Evolutionary conservation across 2,797 vertebrate genomes (phyloP).

Genomic region (Merluccius polli): DNA sequence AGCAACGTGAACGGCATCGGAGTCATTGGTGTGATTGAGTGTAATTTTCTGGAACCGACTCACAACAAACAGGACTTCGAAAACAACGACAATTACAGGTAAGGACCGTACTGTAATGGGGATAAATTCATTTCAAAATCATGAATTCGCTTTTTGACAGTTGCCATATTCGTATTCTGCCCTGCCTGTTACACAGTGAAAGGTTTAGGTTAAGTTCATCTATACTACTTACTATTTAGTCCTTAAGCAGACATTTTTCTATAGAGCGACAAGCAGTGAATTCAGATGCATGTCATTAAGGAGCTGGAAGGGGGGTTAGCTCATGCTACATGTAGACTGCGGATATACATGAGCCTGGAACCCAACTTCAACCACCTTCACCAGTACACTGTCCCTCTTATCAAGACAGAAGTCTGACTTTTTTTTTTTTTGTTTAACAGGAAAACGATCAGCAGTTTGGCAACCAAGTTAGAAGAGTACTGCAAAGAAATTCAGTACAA

Average conservation of each 20-base stretch:
- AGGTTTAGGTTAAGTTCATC: too few species aligned
- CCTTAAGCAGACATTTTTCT: too few species aligned
- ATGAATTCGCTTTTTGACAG: background rate
- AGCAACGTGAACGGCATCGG: constrained; percentile 83
- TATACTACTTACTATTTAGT: too few species aligned
- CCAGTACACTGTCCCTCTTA: background rate
- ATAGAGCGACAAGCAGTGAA: too few species aligned
- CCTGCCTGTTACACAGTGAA: too few species aligned
- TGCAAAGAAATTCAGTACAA: constrained; percentile 83
- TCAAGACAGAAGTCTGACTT: constrained; percentile 12
- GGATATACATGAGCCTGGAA: background rate
- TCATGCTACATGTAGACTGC: background rate
- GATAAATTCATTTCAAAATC: background rate
- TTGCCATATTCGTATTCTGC: background rate
- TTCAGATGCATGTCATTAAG: background rate
- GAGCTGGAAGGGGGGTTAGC: background rate
- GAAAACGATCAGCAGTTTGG: constrained; percentile 80
- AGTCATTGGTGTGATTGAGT: constrained; percentile 91
- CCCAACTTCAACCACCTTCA: background rate
- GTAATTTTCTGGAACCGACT: constrained; percentile 90
- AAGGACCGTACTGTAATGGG: constrained; percentile 22
- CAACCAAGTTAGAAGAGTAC: constrained; percentile 87
- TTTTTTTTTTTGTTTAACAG: constrained; percentile 53
- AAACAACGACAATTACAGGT: constrained; percentile 94
- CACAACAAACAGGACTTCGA: constrained; percentile 97